These are phyloP conservation scores for Rapana venosa DNA, from an alignment of 2,888 invertebrate species.

Conservation along the genomic window DNA sequence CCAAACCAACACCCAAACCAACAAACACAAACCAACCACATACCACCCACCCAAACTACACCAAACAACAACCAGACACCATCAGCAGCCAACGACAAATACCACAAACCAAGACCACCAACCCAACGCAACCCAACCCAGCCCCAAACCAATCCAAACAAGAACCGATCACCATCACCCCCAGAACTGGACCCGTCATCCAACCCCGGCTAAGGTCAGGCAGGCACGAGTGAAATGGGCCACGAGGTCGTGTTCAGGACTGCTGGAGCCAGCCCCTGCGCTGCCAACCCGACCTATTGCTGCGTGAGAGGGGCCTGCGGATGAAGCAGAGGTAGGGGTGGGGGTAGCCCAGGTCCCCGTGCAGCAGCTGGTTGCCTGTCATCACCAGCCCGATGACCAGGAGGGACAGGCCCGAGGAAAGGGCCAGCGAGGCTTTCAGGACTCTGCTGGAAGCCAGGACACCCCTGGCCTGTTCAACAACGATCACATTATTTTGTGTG, in stretches of 20 bases:
- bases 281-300: conserved; percentile 18
- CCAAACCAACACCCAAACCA: too few relatives aligned
- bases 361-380: background rate
- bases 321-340: conserved; percentile 12
- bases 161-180: too few relatives aligned
- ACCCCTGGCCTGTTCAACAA: background rate
- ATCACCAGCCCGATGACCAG: background rate
- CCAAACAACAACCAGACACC: too few relatives aligned
- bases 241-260: background rate
- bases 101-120: too few relatives aligned
- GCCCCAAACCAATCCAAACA: too few relatives aligned
- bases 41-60: too few relatives aligned
- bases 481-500: too few relatives aligned
- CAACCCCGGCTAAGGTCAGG: background rate
- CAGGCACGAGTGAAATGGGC: background rate
- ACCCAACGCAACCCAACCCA: too few relatives aligned
- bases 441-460: conserved; percentile 12
- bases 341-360: conserved; percentile 24
- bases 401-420: background rate
- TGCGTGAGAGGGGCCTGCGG: conserved; percentile 10
- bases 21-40: too few relatives aligned
- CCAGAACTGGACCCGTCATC: too few relatives aligned
- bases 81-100: too few relatives aligned
- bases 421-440: background rate
- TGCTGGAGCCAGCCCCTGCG: background rate